These are phyloP conservation scores for Schlechtendalia chinensis DNA, from an alignment of 1,140 invertebrate species.

Conservation along the genomic window DNA sequence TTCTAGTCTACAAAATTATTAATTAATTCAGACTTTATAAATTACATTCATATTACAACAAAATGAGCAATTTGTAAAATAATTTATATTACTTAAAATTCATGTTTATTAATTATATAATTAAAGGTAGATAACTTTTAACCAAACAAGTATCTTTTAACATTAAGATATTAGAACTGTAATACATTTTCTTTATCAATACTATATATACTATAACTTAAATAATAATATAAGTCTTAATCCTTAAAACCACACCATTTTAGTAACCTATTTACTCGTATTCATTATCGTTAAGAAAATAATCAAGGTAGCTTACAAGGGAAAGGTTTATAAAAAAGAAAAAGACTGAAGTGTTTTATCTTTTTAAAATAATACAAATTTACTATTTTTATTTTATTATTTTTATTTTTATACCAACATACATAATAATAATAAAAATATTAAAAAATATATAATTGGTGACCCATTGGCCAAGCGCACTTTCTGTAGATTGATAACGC, in stretches of 20 bases:
- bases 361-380: slow-evolving; percentile 41
- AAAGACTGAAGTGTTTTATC: slow-evolving; percentile 41
- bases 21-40: too few species aligned
- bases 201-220: too few species aligned
- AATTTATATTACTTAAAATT: too few species aligned
- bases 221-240: too few species aligned
- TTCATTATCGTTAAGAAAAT: slow-evolving; percentile 16
- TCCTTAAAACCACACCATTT: not conserved
- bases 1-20: too few species aligned
- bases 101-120: too few species aligned
- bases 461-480: slow-evolving; percentile 5
- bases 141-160: too few species aligned
- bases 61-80: too few species aligned
- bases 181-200: too few species aligned
- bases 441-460: slow-evolving; percentile 27
- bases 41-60: too few species aligned
- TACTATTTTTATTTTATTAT: slow-evolving; percentile 33
- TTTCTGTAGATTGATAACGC: slow-evolving; percentile 22
- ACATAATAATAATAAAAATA: slow-evolving; percentile 41
- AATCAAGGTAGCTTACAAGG: slow-evolving; percentile 43
- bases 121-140: too few species aligned
- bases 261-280: slow-evolving; percentile 23
- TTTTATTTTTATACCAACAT: slow-evolving; percentile 18
- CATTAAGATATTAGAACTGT: too few species aligned
- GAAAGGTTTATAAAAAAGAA: slow-evolving; percentile 48